A percentile compares a stretch with the other conserved stretches of the same genome.
Evolutionary conservation across 1,140 invertebrate species (phyloP).

Genomic region (Berghia stephanieae): DNA sequence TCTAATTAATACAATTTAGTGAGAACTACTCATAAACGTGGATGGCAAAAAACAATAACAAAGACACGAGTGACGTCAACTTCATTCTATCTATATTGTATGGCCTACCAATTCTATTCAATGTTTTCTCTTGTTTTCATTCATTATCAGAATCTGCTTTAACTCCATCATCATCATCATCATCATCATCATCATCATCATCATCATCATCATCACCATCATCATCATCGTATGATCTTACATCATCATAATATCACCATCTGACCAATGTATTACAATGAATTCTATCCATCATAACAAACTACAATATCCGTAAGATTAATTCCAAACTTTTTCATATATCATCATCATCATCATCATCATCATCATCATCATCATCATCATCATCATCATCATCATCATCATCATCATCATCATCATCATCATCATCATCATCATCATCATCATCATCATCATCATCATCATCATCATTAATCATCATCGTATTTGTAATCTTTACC

Average conservation of each 20-base stretch:
- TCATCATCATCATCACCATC: constrained; percentile 22
- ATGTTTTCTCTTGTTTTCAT: too few relatives aligned
- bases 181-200: constrained; percentile 27
- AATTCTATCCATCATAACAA: too few relatives aligned
- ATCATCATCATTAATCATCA: too few relatives aligned
- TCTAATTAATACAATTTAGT: too few relatives aligned
- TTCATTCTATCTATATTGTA: too few relatives aligned
- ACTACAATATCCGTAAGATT: too few relatives aligned
- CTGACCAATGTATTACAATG: too few relatives aligned
- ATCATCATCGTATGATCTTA: constrained; percentile 3
- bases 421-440: constrained; percentile 25
- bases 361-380: constrained; percentile 12
- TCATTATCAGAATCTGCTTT: neutral
- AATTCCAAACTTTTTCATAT: neutral
- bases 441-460: constrained; percentile 20
- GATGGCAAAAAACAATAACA: too few relatives aligned
- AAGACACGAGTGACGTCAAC: too few relatives aligned
- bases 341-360: constrained; percentile 17
- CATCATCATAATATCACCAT: constrained; percentile 26
- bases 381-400: constrained; percentile 21
- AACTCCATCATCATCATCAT: constrained; percentile 14
- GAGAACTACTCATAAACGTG: too few relatives aligned
- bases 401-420: constrained; percentile 9
- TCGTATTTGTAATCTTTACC: too few relatives aligned
- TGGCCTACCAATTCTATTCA: too few relatives aligned